phyloP scores from a whole-genome alignment of 1,140 invertebrate species.

The Apis dorsata region DNA sequence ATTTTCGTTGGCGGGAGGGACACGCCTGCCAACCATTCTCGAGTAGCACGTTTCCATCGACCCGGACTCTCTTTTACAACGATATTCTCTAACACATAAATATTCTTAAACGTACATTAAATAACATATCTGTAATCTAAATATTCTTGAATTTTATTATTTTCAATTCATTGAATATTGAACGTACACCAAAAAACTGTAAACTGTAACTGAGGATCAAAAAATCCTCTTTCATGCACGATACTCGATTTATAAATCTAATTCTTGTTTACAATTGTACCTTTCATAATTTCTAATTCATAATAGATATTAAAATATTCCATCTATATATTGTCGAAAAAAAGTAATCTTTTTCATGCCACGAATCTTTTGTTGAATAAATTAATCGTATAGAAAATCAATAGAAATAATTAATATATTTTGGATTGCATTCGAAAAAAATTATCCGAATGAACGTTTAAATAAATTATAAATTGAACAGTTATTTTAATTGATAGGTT shows the following conservation, averaged over 20 bases:
- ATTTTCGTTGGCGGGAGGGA: slow-evolving; percentile 28
- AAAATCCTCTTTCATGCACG: neutral
- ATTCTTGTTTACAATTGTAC: too few relatives aligned
- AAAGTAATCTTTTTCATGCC: neutral
- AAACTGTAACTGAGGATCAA: too few relatives aligned
- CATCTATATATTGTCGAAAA: neutral
- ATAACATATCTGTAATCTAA: slow-evolving; percentile 57
- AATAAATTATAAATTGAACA: neutral
- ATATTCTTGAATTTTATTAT: slow-evolving; percentile 28
- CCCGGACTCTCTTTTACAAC: slow-evolving; percentile 30
- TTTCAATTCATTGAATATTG: neutral
- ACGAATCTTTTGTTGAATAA: neutral
- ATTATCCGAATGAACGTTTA: neutral
- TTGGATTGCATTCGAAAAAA: neutral
- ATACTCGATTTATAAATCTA: too few relatives aligned
- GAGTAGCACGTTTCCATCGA: slow-evolving; percentile 41
- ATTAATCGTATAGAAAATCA: neutral
- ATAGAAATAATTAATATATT: neutral
- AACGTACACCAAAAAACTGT: neutral
- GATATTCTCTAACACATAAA: slow-evolving; percentile 24
- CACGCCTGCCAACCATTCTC: slow-evolving; percentile 33
- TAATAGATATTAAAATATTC: neutral
- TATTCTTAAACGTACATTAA: slow-evolving; percentile 35
- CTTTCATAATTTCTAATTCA: neutral
- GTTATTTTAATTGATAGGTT: neutral